These are phyloP conservation scores for Amphipyra tragopoginis DNA, from an alignment of 2,888 invertebrate genomes.

Conservation along the genomic window DNA sequence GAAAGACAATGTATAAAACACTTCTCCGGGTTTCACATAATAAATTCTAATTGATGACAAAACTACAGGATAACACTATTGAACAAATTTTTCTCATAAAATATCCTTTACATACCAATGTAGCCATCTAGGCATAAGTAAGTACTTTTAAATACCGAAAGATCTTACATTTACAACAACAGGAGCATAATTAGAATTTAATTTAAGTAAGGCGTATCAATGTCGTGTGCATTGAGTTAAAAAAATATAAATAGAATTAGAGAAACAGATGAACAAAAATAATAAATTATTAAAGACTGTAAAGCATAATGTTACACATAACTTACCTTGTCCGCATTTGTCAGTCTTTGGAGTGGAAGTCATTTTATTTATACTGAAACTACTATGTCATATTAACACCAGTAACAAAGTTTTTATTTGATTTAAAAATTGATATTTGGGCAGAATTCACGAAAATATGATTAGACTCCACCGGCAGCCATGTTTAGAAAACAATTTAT, in stretches of 20 bases:
- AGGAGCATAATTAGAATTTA: background rate
- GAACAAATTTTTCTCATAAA: too few species aligned
- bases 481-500: constrained; percentile 80
- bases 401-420: constrained; percentile 60
- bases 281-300: constrained; percentile 46
- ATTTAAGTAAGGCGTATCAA: constrained; percentile 12
- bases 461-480: constrained; percentile 86
- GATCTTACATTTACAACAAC: too few species aligned
- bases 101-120: too few species aligned
- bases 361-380: constrained; percentile 76
- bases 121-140: too few species aligned
- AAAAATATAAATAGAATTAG: constrained; percentile 52
- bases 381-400: constrained; percentile 83
- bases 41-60: constrained; percentile 21
- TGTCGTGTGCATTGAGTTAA: constrained; percentile 29
- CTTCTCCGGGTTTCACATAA: constrained; percentile 6
- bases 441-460: constrained; percentile 78
- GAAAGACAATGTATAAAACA: background rate
- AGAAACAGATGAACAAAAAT: constrained; percentile 52
- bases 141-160: too few species aligned
- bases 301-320: constrained; percentile 66
- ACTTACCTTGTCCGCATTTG: constrained; percentile 87
- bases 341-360: constrained; percentile 88
- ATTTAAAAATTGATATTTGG: constrained; percentile 63
- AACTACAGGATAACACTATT: constrained; percentile 18